Conservation (phyloP, 2,888 invertebrate genomes). For the Tethea ocularis region DNA sequence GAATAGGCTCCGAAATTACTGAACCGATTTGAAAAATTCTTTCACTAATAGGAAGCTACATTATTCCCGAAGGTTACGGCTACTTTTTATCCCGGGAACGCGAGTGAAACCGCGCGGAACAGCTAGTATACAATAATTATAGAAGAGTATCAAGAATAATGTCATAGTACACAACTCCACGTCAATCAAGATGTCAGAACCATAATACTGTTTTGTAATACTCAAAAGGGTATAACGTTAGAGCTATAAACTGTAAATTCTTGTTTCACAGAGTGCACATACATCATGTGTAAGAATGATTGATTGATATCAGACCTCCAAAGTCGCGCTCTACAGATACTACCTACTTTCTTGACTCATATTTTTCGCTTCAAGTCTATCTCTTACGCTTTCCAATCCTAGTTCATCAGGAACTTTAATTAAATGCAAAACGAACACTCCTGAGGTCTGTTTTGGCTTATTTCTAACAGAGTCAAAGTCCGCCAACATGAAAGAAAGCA, state of each 20-base stretch:
- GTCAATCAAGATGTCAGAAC: no score
- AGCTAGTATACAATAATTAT: no score
- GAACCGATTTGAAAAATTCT: no score
- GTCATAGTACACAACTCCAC: no score
- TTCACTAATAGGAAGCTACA: no score
- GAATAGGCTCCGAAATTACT: no score
- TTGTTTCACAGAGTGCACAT: background rate
- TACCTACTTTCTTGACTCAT: background rate
- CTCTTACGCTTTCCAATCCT: background rate
- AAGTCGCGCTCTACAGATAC: background rate
- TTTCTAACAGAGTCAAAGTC: background rate
- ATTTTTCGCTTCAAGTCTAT: background rate
- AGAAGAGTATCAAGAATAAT: no score
- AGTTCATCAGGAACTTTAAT: slow-evolving; percentile 6
- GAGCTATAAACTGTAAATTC: background rate
- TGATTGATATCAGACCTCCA: background rate
- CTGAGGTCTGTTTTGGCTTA: background rate
- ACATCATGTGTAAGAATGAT: background rate
- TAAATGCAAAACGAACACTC: slow-evolving; percentile 6
- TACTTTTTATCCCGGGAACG: no score
- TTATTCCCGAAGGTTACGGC: no score
- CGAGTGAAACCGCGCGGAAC: no score
- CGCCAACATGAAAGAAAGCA: no score
- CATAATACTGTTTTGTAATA: no score
- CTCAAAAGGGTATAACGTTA: background rate